Percentiles rank a stretch among this genome's conserved stretches.
Conservation (phyloP, 2,113 vertebrate genomes). For the Chaetodon trifascialis region DNA sequence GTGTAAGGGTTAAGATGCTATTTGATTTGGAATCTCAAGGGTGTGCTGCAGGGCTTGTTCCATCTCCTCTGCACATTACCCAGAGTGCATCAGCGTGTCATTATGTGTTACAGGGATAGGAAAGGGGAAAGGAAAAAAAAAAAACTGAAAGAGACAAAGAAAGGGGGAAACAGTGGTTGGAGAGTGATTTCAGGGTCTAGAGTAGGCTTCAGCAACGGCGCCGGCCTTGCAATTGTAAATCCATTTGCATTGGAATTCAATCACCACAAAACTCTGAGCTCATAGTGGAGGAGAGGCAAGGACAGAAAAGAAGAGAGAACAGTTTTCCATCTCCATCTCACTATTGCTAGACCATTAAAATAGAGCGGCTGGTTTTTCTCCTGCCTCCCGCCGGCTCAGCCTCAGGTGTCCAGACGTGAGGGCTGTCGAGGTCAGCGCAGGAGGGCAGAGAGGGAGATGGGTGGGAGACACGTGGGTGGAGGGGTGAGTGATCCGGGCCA, state of each 20-base stretch:
- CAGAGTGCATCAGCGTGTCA: conserved; percentile 73
- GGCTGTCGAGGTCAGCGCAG: neutral
- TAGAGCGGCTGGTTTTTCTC: conserved; percentile 12
- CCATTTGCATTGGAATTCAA: conserved; percentile 66
- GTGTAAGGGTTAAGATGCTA: conserved; percentile 65
- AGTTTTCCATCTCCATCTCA: conserved; percentile 30
- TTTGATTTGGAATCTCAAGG: conserved; percentile 78
- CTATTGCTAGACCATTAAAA: conserved; percentile 37
- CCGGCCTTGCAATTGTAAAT: conserved; percentile 63
- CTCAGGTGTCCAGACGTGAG: conserved; percentile 11
- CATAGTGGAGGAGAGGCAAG: neutral
- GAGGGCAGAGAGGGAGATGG: neutral
- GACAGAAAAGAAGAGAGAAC: neutral
- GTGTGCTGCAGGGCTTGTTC: conserved; percentile 47
- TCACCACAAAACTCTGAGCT: conserved; percentile 49
- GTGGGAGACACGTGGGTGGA: neutral
- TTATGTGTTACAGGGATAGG: conserved; percentile 46
- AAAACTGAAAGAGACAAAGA: conserved; percentile 19
- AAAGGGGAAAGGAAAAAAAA: conserved; percentile 13
- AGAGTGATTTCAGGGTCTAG: conserved; percentile 23
- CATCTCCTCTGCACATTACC: conserved; percentile 70
- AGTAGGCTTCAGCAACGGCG: conserved; percentile 38
- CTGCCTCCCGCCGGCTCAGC: neutral
- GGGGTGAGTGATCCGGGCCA: conserved; percentile 22
- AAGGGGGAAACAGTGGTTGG: conserved; percentile 8